Conservation (phyloP, 2,113 vertebrate genomes). For the Colaptes auratus region DNA sequence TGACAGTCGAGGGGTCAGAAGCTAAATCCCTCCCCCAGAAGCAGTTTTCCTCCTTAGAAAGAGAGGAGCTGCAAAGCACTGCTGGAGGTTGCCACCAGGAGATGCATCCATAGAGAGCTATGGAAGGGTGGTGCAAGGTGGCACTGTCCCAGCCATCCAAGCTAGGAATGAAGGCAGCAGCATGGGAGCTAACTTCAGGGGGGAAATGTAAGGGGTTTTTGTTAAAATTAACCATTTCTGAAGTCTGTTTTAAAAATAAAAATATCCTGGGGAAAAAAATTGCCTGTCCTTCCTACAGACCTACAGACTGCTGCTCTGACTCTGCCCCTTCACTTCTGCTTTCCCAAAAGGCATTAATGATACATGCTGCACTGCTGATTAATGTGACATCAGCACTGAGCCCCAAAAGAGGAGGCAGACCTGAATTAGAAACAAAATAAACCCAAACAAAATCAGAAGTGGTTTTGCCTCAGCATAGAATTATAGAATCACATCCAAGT, state of each 20-base stretch:
- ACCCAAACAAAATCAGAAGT: neutral
- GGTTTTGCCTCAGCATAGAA: neutral
- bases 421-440: neutral
- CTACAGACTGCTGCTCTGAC: neutral
- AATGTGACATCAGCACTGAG: neutral
- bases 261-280: neutral
- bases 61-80: neutral
- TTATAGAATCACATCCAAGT: too few species aligned
- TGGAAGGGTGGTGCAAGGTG: neutral
- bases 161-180: neutral
- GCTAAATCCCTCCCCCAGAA: neutral
- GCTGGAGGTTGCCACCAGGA: neutral
- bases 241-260: neutral
- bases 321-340: neutral
- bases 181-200: neutral
- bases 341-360: neutral
- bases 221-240: neutral
- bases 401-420: neutral
- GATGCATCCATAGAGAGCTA: neutral
- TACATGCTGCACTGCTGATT: neutral
- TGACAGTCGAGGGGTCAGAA: neutral
- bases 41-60: neutral
- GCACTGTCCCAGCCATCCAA: neutral
- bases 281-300: neutral
- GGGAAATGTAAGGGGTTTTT: neutral